A percentile compares a stretch with the other conserved stretches of the same genome.
Evolutionary conservation across 2,113 vertebrate genomes (phyloP).

Genomic region (mouse (Mus musculus)): DNA sequence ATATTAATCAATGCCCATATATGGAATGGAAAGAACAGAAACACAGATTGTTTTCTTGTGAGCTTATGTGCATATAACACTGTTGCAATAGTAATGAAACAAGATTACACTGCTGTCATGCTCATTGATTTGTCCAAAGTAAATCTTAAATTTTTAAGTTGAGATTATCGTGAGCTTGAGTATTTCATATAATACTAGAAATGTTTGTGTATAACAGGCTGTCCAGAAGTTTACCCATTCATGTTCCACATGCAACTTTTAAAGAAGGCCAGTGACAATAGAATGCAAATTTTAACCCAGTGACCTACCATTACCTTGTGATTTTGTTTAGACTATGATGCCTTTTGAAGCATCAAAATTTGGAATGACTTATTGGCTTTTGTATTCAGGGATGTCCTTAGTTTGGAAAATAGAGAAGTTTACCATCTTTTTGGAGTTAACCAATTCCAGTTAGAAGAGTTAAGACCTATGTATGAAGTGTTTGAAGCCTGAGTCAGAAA

Average conservation of each 20-base stretch:
- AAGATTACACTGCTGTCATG: not conserved
- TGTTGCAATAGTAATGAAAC: constrained; percentile 17
- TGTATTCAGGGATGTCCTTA: constrained; percentile 34
- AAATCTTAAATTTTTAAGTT: constrained; percentile 17
- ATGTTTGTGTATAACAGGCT: constrained; percentile 81
- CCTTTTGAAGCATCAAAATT: not conserved
- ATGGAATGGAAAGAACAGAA: not conserved
- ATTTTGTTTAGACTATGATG: constrained; percentile 55
- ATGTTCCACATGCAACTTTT: constrained; percentile 80
- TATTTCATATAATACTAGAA: not conserved
- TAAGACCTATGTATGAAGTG: constrained; percentile 11
- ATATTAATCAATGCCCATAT: constrained; percentile 84
- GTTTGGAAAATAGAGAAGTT: not conserved
- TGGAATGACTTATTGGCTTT: constrained; percentile 43
- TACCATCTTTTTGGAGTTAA: constrained; percentile 48
- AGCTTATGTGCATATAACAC: not conserved
- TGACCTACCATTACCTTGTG: constrained; percentile 9
- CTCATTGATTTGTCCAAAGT: constrained; percentile 2
- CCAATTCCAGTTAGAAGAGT: not conserved
- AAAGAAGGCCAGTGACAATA: constrained; percentile 11
- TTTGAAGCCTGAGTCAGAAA: constrained; percentile 29
- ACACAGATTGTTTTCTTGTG: constrained; percentile 14
- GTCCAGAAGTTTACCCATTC: constrained; percentile 94
- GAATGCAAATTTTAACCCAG: not conserved
- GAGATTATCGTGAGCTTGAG: not conserved